Evolutionary conservation across 2,113 vertebrate genomes (phyloP).

Genomic region (Ammodytes marinus): DNA sequence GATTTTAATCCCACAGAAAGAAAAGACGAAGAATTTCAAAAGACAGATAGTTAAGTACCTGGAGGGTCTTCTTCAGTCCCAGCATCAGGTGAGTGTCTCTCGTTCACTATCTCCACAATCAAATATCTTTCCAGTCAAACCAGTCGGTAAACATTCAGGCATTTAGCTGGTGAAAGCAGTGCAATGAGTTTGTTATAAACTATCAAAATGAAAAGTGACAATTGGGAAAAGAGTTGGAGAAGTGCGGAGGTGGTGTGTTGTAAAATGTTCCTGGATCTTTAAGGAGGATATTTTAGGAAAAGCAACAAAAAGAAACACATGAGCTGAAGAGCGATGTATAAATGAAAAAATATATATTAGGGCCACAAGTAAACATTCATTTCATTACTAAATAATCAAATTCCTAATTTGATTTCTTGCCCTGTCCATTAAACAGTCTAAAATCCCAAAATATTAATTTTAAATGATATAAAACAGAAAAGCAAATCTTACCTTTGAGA

Average conservation of each 20-base stretch:
- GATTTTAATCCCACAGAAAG: conserved; percentile 86
- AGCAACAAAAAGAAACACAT: neutral
- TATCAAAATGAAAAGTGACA: neutral
- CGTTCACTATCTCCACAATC: neutral
- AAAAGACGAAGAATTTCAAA: conserved; percentile 95
- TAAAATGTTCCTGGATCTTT: neutral
- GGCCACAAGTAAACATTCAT: neutral
- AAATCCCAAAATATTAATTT: neutral
- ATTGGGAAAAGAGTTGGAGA: too few relatives aligned
- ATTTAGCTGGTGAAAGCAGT: neutral
- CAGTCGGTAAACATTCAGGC: neutral
- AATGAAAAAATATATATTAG: neutral
- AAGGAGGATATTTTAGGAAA: neutral
- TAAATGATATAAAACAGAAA: conserved; percentile 1
- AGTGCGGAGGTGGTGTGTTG: neutral
- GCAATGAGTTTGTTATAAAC: neutral
- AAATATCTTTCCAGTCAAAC: neutral
- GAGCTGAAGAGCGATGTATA: neutral
- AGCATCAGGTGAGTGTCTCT: conserved; percentile 90
- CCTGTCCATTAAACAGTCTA: neutral
- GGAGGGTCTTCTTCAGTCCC: conserved; percentile 91
- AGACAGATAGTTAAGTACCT: conserved; percentile 93
- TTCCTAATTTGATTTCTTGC: neutral
- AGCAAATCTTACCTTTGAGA: neutral
- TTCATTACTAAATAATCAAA: neutral